These are phyloP conservation scores for Rhincodon typus DNA, from an alignment of 2,797 vertebrate species.

Conservation along the genomic window DNA sequence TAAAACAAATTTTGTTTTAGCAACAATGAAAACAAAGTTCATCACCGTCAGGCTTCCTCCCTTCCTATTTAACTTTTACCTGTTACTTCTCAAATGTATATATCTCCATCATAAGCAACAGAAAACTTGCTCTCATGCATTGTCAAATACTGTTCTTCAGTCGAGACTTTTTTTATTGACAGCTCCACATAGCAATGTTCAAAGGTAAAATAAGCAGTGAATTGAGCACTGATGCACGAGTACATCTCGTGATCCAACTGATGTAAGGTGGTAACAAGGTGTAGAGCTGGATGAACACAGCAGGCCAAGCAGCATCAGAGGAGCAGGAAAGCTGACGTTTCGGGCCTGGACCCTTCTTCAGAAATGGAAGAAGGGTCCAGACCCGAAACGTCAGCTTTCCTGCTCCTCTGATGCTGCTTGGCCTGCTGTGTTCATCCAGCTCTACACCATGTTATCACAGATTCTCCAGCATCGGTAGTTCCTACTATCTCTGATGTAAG, in stretches of 20 bases:
- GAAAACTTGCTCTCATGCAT: background rate
- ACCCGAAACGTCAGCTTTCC: no score
- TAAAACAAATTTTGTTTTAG: background rate
- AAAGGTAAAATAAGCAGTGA: background rate
- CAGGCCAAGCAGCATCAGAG: no score
- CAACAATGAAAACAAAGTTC: background rate
- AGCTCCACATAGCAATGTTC: background rate
- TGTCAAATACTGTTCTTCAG: background rate
- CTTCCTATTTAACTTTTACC: background rate
- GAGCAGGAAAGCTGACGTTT: no score
- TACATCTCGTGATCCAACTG: background rate
- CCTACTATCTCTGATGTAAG: no score
- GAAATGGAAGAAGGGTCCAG: no score
- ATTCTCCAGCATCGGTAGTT: no score
- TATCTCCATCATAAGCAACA: background rate
- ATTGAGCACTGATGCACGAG: background rate
- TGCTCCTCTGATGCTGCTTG: no score
- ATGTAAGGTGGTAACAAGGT: background rate
- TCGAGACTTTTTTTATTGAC: background rate
- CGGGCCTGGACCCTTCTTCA: no score
- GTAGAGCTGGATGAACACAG: no score
- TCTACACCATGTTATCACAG: no score
- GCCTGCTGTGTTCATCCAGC: no score
- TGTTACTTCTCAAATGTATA: background rate
- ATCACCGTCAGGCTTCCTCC: background rate